Evolutionary conservation across 2,888 invertebrate genomes (phyloP).

Genomic region (Mimas tiliae): DNA sequence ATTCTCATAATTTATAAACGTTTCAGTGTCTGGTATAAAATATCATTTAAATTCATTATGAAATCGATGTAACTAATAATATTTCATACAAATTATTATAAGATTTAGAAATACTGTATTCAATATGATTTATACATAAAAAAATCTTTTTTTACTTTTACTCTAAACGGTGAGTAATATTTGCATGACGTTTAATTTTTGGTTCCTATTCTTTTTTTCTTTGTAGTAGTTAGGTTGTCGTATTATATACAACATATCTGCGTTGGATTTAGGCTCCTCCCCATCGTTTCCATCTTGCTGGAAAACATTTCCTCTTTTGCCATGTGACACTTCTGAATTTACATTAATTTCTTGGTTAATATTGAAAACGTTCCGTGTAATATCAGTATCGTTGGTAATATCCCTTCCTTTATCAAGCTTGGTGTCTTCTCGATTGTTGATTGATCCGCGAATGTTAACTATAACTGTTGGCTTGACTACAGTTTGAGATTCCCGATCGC

Average conservation of each 20-base stretch:
- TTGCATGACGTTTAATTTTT: slow-evolving; percentile 62
- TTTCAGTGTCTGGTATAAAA: too few relatives aligned
- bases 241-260: slow-evolving; percentile 62
- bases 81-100: too few relatives aligned
- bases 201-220: slow-evolving; percentile 46
- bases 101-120: too few relatives aligned
- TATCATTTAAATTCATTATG: too few relatives aligned
- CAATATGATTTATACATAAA: background rate
- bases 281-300: slow-evolving; percentile 42
- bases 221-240: slow-evolving; percentile 61
- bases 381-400: slow-evolving; percentile 48
- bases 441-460: slow-evolving; percentile 73
- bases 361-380: slow-evolving; percentile 71
- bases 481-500: slow-evolving; percentile 76
- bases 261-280: background rate
- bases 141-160: background rate
- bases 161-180: slow-evolving; percentile 64
- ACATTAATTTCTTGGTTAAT: slow-evolving; percentile 78
- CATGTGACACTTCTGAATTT: slow-evolving; percentile 50
- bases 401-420: slow-evolving; percentile 58
- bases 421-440: slow-evolving; percentile 71
- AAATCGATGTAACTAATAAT: too few relatives aligned
- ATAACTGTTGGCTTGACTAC: slow-evolving; percentile 79
- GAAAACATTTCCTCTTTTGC: slow-evolving; percentile 46
- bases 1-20: too few relatives aligned